Base-by-base conservation (phyloP, 2,113 vertebrate genomes). In the Cynoglossus semilaevis region DNA sequence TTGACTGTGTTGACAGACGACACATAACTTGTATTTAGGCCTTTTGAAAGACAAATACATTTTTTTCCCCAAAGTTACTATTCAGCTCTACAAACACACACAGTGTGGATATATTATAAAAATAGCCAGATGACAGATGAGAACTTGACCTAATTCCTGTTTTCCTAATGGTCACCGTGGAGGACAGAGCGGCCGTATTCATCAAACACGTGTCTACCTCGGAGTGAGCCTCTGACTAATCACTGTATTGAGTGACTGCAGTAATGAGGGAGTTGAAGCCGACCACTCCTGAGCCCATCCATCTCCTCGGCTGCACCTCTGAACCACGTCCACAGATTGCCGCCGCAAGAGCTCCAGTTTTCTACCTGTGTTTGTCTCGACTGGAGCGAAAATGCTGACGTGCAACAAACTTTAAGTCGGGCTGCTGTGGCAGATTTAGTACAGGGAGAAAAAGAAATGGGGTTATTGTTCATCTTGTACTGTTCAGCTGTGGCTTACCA, bases 161-260 rank as follows among this genome's bases (percentile, higher is more conserved):
- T 58, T 13, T 5, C 17, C 42, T 60, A 38, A 64, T 56, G 54
- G 38, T 41, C 38, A 60, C 12, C 12, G n/a, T 16, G 38, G 43
- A 50, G 29, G 43, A 41, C 22, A 17, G 4, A 15, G 49, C 64
- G 1, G 19, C n/a, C 16, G 51, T 11, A 47, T 50, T 56, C 49
- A 58, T 80, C 61, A 41, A 37, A 51, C 53, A 5, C 13, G 45
- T 19, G 58, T 40, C 9, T 61, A 8, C 46, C 53, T 10, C 59
- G 41, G 54, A 12, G 9, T 52, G 19, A 67, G 17, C 60, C 69
- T 15, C 48, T n/a, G 15, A 62, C 44, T 74, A 64, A 74, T 79
- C 72, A 58, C 48, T 37, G 59, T 13, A 58, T 50, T 1, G 45
- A 57, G 51, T 53, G 54, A 68, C 52, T 15, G 58, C 4, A 29